Conservation (phyloP, 1,140 invertebrate species). For the Drosophila littoralis region DNA sequence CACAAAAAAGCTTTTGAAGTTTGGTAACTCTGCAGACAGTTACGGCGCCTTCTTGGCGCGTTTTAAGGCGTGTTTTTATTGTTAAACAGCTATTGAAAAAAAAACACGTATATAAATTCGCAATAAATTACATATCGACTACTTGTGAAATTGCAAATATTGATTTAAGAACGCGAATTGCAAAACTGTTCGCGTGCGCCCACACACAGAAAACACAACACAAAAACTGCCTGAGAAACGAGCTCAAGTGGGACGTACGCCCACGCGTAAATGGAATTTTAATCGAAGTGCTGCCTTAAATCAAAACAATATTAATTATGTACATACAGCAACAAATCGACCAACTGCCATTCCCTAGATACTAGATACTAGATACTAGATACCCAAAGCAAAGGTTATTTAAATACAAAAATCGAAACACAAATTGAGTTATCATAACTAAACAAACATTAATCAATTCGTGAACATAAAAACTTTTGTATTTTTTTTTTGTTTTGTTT, state of each 20-base stretch:
- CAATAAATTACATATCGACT: slow-evolving; percentile 12
- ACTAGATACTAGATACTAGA: slow-evolving; percentile 11
- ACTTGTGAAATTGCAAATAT: slow-evolving; percentile 36
- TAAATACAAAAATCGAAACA: slow-evolving; percentile 26
- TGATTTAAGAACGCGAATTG: slow-evolving; percentile 41
- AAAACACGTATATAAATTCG: slow-evolving; percentile 4
- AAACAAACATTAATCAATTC: slow-evolving; percentile 42
- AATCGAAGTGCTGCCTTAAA: slow-evolving; percentile 32
- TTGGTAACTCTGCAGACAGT: slow-evolving; percentile 1
- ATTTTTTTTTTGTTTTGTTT: neutral
- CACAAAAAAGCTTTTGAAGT: neutral
- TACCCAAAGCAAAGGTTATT: slow-evolving; percentile 18
- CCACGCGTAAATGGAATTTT: slow-evolving; percentile 43
- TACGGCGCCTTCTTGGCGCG: slow-evolving; percentile 27
- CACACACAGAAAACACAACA: slow-evolving; percentile 11
- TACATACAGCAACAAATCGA: slow-evolving; percentile 24
- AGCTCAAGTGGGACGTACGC: slow-evolving; percentile 37
- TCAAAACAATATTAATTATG: slow-evolving; percentile 46
- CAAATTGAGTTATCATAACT: slow-evolving; percentile 30
- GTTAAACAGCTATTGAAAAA: neutral
- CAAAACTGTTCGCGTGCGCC: slow-evolving; percentile 32
- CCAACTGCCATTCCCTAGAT: slow-evolving; percentile 12
- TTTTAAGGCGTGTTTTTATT: slow-evolving; percentile 30
- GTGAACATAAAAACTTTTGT: slow-evolving; percentile 17
- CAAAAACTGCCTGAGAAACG: slow-evolving; percentile 11